phyloP scores from a whole-genome alignment of 2,888 invertebrate genomes.

The Cybosia mesomella region DNA sequence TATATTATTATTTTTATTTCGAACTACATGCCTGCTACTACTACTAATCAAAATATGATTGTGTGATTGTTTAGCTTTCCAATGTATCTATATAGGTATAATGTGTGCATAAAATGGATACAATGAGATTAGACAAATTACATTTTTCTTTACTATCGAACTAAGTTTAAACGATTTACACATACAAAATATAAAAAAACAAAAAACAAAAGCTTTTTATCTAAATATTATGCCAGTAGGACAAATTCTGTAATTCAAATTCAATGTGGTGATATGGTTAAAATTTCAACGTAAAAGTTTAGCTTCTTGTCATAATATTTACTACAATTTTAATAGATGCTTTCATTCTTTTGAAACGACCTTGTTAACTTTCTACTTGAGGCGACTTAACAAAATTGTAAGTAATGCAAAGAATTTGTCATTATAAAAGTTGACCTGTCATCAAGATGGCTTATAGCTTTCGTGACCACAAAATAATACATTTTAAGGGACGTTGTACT shows the following conservation, averaged over 20 bases:
- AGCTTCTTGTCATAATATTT: neutral
- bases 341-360: neutral
- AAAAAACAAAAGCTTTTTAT: neutral
- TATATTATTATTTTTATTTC: neutral
- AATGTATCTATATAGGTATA: no score
- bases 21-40: neutral
- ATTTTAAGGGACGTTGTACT: neutral
- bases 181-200: neutral
- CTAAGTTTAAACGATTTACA: no score
- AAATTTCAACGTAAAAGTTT: no score
- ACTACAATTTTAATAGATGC: neutral
- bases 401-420: slow-evolving; percentile 1
- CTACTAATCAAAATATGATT: neutral
- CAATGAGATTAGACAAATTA: no score
- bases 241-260: neutral
- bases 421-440: slow-evolving; percentile 1
- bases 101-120: no score
- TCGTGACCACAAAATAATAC: slow-evolving; percentile 4
- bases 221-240: neutral
- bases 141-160: no score
- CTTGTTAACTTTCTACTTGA: neutral
- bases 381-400: neutral
- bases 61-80: neutral
- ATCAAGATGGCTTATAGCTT: neutral
- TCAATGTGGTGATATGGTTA: neutral